A percentile compares a stretch with the other conserved stretches of the same genome.
These are phyloP conservation scores for Zophobas morio DNA, from an alignment of 1,140 invertebrate species.

Conservation along the genomic window DNA sequence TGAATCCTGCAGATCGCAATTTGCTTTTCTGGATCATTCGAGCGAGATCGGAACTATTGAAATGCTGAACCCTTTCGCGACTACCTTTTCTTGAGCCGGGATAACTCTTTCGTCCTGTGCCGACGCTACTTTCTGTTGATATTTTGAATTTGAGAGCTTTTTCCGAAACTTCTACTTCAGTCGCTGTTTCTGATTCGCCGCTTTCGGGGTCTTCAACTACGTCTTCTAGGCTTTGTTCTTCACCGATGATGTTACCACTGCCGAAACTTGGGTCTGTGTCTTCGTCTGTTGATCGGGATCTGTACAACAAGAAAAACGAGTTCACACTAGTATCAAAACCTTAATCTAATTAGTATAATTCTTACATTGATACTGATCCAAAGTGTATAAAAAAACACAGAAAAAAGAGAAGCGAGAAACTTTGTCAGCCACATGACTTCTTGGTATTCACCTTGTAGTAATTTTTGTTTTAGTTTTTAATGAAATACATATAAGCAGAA, in stretches of 20 bases:
- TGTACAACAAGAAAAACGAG: constrained; percentile 49
- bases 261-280: constrained; percentile 60
- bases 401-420: too few species aligned
- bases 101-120: constrained; percentile 73
- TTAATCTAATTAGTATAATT: too few species aligned
- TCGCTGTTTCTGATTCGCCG: constrained; percentile 79
- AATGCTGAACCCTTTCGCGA: constrained; percentile 68
- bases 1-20: constrained; percentile 62
- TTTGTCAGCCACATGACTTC: too few species aligned
- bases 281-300: constrained; percentile 66
- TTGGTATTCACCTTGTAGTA: too few species aligned
- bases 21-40: constrained; percentile 63
- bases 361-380: too few species aligned
- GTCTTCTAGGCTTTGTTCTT: constrained; percentile 72
- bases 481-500: too few species aligned
- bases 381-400: too few species aligned
- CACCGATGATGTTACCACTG: constrained; percentile 65
- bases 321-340: background rate
- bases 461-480: too few species aligned
- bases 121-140: constrained; percentile 75
- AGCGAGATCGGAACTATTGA: constrained; percentile 62
- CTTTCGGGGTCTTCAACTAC: constrained; percentile 75
- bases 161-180: constrained; percentile 83
- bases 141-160: constrained; percentile 83
- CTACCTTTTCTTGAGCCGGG: constrained; percentile 75